Conservation (phyloP, 2,797 vertebrate genomes). For the Chanos chanos region DNA sequence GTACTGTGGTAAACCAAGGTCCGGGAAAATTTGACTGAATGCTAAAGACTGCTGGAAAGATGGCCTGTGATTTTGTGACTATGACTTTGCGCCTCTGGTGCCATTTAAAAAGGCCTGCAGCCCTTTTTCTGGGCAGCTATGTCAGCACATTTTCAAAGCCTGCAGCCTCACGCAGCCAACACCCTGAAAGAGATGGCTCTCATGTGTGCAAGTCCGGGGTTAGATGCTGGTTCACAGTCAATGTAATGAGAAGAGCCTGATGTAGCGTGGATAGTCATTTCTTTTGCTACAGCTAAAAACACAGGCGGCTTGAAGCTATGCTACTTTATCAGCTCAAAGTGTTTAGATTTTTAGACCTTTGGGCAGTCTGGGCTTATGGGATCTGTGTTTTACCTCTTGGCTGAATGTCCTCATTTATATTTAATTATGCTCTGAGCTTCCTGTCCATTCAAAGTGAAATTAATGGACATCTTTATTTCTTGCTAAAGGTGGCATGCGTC, state of each 20-base stretch:
- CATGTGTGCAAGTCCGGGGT: slow-evolving; percentile 36
- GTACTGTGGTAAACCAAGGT: slow-evolving; percentile 9
- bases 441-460: background rate
- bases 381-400: background rate
- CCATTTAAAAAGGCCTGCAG: slow-evolving; percentile 28
- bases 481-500: slow-evolving; percentile 7
- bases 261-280: slow-evolving; percentile 24
- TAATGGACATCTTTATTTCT: slow-evolving; percentile 18
- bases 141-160: slow-evolving; percentile 64
- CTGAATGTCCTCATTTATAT: slow-evolving; percentile 15
- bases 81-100: background rate
- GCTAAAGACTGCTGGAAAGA: background rate
- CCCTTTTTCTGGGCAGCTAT: slow-evolving; percentile 50
- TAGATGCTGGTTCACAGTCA: slow-evolving; percentile 32
- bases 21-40: background rate
- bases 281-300: too few species aligned
- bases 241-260: slow-evolving; percentile 29
- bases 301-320: too few species aligned
- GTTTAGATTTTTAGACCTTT: too few species aligned
- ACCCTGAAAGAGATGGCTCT: slow-evolving; percentile 55
- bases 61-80: background rate
- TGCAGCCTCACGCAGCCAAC: slow-evolving; percentile 54
- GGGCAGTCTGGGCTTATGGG: too few species aligned
- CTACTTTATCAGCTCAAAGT: too few species aligned
- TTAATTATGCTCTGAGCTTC: background rate